Conservation (phyloP, 2,113 vertebrate genomes). For the Dendropsophus ebraccatus region DNA sequence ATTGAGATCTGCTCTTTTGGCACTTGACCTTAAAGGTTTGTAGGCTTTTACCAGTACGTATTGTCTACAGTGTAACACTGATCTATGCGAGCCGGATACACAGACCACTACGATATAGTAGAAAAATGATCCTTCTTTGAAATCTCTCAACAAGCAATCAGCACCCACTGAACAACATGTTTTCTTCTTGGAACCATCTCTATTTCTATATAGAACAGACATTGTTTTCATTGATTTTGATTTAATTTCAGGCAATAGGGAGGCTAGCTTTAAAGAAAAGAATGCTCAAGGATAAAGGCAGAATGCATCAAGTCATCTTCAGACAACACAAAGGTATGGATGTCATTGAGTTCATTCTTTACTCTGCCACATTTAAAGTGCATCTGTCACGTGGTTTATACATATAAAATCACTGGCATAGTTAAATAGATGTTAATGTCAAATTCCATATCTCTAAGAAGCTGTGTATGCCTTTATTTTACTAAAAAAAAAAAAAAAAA, state of each 20-base stretch:
- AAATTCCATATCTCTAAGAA: too few species aligned
- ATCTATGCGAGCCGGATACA: neutral
- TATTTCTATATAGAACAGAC: neutral
- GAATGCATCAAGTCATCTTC: neutral
- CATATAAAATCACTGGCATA: too few species aligned
- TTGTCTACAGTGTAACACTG: neutral
- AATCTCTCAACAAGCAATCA: neutral
- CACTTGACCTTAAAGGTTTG: neutral
- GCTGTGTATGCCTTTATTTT: too few species aligned
- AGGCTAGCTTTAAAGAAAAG: neutral
- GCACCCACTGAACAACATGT: neutral
- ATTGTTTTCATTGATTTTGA: slow-evolving; percentile 1
- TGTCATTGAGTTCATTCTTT: too few species aligned
- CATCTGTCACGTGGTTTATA: too few species aligned
- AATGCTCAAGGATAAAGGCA: neutral
- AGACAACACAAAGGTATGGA: too few species aligned
- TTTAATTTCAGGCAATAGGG: neutral
- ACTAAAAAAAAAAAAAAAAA: too few species aligned
- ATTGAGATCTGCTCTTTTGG: neutral
- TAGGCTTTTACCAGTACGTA: neutral
- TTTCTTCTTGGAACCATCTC: neutral
- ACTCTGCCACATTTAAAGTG: too few species aligned
- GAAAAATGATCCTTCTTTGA: neutral
- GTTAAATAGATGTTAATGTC: too few species aligned
- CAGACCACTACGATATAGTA: neutral